Evolutionary conservation across 2,888 invertebrate species (phyloP).

Genomic region (Hipparchia semele): DNA sequence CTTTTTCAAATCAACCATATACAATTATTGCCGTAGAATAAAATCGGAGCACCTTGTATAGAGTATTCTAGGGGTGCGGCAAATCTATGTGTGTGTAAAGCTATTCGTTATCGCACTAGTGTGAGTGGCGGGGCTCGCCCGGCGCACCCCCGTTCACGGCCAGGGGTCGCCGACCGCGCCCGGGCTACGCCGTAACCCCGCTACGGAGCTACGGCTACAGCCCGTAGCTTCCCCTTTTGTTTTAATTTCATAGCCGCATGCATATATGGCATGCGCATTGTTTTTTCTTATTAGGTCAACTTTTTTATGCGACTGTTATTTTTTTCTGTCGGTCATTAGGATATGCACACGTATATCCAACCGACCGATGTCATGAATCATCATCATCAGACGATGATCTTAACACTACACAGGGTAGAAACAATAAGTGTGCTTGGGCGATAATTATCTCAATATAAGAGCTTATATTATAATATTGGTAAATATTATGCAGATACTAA

Average conservation of each 20-base stretch:
- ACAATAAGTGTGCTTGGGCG: too few relatives aligned
- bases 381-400: too few relatives aligned
- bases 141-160: conserved; percentile 81
- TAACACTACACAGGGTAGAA: too few relatives aligned
- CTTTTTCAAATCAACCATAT: background rate
- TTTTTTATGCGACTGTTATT: conserved; percentile 30
- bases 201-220: conserved; percentile 70
- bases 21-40: background rate
- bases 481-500: too few relatives aligned
- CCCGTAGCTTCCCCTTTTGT: conserved; percentile 74
- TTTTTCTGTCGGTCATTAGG: conserved; percentile 7
- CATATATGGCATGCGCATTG: conserved; percentile 39
- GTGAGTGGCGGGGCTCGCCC: conserved; percentile 54
- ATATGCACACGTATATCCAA: background rate
- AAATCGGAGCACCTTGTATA: conserved; percentile 39
- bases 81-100: conserved; percentile 32
- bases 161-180: conserved; percentile 82
- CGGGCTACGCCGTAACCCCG: conserved; percentile 77
- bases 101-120: conserved; percentile 39
- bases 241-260: conserved; percentile 52
- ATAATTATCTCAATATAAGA: too few relatives aligned
- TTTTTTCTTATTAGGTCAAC: conserved; percentile 69
- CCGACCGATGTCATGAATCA: too few relatives aligned
- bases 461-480: too few relatives aligned
- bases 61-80: conserved; percentile 45